Evolutionary conservation across 2,797 vertebrate genomes (phyloP).

Genomic region (Phoeniculus purpureus): DNA sequence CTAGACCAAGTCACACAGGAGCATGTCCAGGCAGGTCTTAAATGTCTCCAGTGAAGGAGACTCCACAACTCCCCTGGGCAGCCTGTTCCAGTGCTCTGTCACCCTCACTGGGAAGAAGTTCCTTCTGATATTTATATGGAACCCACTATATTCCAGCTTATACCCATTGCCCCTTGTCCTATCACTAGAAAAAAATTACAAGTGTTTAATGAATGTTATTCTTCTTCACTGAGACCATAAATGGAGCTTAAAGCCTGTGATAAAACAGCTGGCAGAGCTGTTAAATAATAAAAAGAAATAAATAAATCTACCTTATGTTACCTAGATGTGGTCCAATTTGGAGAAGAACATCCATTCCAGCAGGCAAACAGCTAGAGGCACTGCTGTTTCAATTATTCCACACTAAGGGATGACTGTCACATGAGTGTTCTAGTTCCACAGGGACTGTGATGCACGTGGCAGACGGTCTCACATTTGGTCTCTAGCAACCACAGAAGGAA

Average conservation of each 20-base stretch:
- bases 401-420: background rate
- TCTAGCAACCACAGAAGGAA: background rate
- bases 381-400: background rate
- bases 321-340: background rate
- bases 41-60: too few species aligned
- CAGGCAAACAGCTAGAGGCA: background rate
- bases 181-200: background rate
- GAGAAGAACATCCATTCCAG: background rate
- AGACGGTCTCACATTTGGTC: background rate
- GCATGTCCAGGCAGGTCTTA: too few species aligned
- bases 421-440: background rate
- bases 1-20: too few species aligned
- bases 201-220: background rate
- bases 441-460: background rate
- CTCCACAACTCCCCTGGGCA: too few species aligned
- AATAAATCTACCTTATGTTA: background rate
- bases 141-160: too few species aligned
- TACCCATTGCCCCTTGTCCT: too few species aligned
- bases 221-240: background rate
- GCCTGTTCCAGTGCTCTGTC: too few species aligned
- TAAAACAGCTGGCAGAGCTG: background rate
- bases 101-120: too few species aligned
- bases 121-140: too few species aligned
- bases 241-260: background rate
- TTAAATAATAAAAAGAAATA: background rate